Base-by-base conservation (phyloP, 37 sponge, comb jelly and placozoan genomes). In the Haliclona indistincta region DNA sequence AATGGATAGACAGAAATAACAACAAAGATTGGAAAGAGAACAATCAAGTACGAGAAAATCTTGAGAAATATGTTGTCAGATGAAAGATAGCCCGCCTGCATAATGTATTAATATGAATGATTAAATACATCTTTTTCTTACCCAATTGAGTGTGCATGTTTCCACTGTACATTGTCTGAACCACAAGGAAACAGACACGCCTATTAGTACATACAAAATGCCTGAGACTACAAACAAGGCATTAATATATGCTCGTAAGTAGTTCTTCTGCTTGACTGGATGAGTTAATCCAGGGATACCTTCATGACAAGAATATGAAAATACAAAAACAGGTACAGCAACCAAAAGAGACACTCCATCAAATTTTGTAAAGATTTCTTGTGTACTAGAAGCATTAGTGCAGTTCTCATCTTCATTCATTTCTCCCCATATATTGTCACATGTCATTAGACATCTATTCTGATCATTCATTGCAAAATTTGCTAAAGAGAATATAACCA, bases 1-100 rank as follows among this genome's bases (percentile, higher is more conserved):
- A 95, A 76, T 15, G 96, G 96, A 58, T 81, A 95, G 64, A 89
- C 96, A 3, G 96, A 95, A 32, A 54, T n/a, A 26, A 95, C 86
- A 44, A 93, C 96, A 49, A 95, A 22, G 26, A 89, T 88, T 26
- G 96, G 96, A 67, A 91, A 95, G 44, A 95, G 64, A 42, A 95
- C 79, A 38, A 95, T 75, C 64, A 85, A 82, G 70, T 95, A 95
- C 10, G 93, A 72, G 38, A 90, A 56, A 43, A 77, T 62, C 13
- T 82, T 71, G 3, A 91, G 83, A 2, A 56, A 68, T 7, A 77
- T 40, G 34, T 64, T 54, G 43, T 40, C 28, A 28, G 56, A 40
- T 17, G 32, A 3, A 17, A n/a, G n/a, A n/a, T n/a, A n/a, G n/a
- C n/a, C n/a, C n/a, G n/a, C n/a, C n/a, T n/a, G n/a, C n/a, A n/a